phyloP scores from a whole-genome alignment of 2,888 invertebrate species.

The Nezara viridula region DNA sequence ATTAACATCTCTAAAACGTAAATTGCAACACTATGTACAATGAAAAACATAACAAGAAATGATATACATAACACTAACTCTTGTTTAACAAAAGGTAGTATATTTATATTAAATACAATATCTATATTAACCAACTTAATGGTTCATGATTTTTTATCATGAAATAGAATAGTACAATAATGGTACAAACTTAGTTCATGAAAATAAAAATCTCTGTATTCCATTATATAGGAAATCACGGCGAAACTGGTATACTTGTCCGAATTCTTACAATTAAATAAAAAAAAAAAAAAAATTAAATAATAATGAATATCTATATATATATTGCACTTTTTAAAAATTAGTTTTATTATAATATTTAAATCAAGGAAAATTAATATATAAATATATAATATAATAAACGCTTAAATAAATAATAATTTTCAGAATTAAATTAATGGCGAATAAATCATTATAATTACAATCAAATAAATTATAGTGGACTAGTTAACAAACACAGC shows the following conservation, averaged over 20 bases:
- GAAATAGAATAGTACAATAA: not conserved
- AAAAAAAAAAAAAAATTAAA: not conserved
- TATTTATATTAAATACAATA: slow-evolving; percentile 8
- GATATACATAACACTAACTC: slow-evolving; percentile 57
- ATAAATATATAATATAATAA: not conserved
- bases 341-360: not conserved
- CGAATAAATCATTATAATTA: slow-evolving; percentile 8
- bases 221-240: not conserved
- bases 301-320: not conserved
- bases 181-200: not conserved
- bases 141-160: slow-evolving; percentile 3
- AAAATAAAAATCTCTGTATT: not conserved
- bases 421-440: not conserved
- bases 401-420: not conserved
- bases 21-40: slow-evolving; percentile 58
- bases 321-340: slow-evolving; percentile 33
- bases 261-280: not conserved
- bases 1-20: slow-evolving; percentile 58
- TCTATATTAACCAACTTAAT: slow-evolving; percentile 18
- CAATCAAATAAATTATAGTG: slow-evolving; percentile 44
- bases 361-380: not conserved
- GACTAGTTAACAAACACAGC: slow-evolving; percentile 58
- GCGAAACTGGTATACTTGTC: not conserved
- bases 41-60: slow-evolving; percentile 58
- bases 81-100: slow-evolving; percentile 56